phyloP scores from a whole-genome alignment of 2,888 invertebrate species.

The Xylota sylvarum region DNA sequence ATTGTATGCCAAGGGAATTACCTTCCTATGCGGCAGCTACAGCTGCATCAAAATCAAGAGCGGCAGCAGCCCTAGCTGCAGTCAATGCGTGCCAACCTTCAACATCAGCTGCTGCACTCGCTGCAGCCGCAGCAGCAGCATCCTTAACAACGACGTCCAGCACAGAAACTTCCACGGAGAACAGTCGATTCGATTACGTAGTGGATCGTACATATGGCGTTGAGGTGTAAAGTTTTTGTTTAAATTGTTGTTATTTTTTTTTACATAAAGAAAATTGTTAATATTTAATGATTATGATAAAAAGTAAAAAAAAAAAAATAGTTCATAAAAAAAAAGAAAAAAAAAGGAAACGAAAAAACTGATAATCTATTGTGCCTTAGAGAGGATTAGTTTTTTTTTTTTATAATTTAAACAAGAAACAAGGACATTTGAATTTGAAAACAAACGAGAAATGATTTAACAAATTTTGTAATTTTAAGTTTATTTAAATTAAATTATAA shows the following conservation, averaged over 20 bases:
- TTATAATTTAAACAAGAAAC: constrained; percentile 5
- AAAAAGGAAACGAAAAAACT: constrained; percentile 58
- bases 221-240: constrained; percentile 88
- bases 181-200: constrained; percentile 90
- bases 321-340: constrained; percentile 48
- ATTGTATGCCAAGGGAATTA: constrained; percentile 66
- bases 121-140: constrained; percentile 57
- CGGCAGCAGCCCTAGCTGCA: constrained; percentile 77
- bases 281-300: constrained; percentile 63
- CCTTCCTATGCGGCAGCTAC: constrained; percentile 74
- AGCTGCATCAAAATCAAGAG: constrained; percentile 56
- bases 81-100: constrained; percentile 69
- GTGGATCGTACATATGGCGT: constrained; percentile 94
- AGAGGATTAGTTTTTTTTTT: constrained; percentile 61
- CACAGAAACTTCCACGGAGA: constrained; percentile 81
- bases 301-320: constrained; percentile 29
- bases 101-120: constrained; percentile 72
- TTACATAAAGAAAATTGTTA: constrained; percentile 60
- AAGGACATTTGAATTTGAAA: constrained; percentile 51
- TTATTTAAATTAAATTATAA: constrained; percentile 80
- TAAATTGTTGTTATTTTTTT: constrained; percentile 43
- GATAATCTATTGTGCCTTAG: constrained; percentile 74
- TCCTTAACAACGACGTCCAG: constrained; percentile 46
- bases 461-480: constrained; percentile 79
- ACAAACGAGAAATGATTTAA: constrained; percentile 43